Evolutionary conservation across 2,113 vertebrate species (phyloP).

Genomic region (Lasiurus borealis): DNA sequence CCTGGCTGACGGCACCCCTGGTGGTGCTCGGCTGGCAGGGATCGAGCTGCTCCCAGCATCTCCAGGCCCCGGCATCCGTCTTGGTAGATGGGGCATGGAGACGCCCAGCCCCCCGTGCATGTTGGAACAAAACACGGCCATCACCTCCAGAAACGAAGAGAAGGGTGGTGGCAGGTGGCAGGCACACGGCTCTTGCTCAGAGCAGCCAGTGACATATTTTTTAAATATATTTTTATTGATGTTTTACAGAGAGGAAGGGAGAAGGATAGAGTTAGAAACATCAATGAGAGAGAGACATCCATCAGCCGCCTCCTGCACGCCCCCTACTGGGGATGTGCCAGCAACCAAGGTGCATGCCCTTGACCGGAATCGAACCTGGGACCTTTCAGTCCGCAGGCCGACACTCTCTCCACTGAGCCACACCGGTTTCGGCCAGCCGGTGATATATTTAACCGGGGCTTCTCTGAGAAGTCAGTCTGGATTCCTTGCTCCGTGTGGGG

Average conservation of each 20-base stretch:
- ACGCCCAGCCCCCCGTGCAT: background rate
- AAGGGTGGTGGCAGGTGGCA: background rate
- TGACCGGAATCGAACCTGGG: too few species aligned
- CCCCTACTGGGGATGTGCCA: too few species aligned
- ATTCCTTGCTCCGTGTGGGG: slow-evolving; percentile 52
- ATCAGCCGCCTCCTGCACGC: too few species aligned
- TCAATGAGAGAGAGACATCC: too few species aligned
- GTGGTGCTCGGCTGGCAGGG: background rate
- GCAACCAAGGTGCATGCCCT: too few species aligned
- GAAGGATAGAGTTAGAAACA: too few species aligned
- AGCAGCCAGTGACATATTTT: too few species aligned
- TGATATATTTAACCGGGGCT: slow-evolving; percentile 26
- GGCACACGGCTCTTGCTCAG: background rate
- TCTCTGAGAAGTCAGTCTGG: slow-evolving; percentile 51
- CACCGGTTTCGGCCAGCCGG: too few species aligned
- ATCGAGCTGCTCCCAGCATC: background rate
- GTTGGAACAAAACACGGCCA: background rate
- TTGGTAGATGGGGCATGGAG: background rate
- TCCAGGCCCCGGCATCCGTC: background rate
- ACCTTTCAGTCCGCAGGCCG: too few species aligned
- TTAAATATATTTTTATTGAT: too few species aligned
- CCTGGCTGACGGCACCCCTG: background rate
- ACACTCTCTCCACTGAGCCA: too few species aligned
- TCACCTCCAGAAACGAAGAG: background rate
- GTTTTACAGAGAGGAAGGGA: too few species aligned